These are phyloP conservation scores for Cantharis lateralis DNA, from an alignment of 2,888 invertebrate genomes.

Conservation along the genomic window DNA sequence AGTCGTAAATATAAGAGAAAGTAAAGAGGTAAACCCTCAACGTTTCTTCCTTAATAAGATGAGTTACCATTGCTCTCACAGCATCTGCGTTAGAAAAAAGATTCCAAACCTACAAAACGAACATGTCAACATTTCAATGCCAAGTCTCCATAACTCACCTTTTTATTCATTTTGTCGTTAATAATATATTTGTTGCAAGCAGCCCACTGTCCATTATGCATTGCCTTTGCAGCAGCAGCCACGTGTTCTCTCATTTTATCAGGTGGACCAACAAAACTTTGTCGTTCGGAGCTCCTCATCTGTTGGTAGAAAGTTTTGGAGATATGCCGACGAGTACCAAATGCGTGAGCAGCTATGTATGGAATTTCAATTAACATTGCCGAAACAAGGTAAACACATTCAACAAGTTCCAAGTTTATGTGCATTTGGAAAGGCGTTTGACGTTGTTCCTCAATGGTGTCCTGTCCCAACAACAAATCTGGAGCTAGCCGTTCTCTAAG, in stretches of 20 bases:
- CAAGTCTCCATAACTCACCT: slow-evolving; percentile 58
- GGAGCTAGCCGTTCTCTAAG: slow-evolving; percentile 97
- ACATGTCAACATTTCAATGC: not conserved
- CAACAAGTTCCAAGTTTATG: slow-evolving; percentile 95
- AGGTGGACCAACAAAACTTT: slow-evolving; percentile 74
- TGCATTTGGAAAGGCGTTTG: slow-evolving; percentile 99
- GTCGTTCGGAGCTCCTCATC: slow-evolving; percentile 39
- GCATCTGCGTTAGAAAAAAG: slow-evolving; percentile 89
- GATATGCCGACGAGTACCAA: slow-evolving; percentile 92
- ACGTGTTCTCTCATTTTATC: slow-evolving; percentile 99
- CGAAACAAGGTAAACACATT: slow-evolving; percentile 97
- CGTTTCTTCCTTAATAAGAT: slow-evolving; percentile 95
- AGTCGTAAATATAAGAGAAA: slow-evolving; percentile 97
- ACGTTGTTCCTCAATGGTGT: slow-evolving; percentile 55
- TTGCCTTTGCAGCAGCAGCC: slow-evolving; percentile 97
- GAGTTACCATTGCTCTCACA: slow-evolving; percentile 89
- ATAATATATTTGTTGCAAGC: slow-evolving; percentile 93
- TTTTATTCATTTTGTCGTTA: slow-evolving; percentile 99
- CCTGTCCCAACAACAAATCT: slow-evolving; percentile 65
- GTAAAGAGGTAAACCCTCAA: slow-evolving; percentile 96
- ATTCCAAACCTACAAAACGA: slow-evolving; percentile 82
- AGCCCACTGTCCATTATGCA: slow-evolving; percentile 98
- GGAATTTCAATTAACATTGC: slow-evolving; percentile 99
- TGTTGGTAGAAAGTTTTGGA: slow-evolving; percentile 98
- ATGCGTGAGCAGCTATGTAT: slow-evolving; percentile 98